Evolutionary conservation across 2,113 vertebrate species (phyloP).

Genomic region (Anser brachyrhynchus): DNA sequence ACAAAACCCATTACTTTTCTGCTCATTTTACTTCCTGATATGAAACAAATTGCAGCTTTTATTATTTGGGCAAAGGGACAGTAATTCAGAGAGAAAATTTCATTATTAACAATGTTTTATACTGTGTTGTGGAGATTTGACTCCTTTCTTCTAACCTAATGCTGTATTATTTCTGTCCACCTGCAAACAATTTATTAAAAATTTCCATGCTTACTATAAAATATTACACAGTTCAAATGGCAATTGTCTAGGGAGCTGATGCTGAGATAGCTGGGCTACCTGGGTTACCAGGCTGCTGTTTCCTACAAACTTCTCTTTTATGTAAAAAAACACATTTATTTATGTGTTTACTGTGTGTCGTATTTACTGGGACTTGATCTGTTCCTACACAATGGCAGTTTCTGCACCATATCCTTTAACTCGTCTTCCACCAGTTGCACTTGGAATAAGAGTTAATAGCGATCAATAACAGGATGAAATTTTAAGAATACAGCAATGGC

Average conservation of each 20-base stretch:
- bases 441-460: background rate
- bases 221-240: background rate
- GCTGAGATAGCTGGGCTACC: background rate
- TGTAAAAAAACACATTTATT: background rate
- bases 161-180: background rate
- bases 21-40: background rate
- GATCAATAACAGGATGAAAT: background rate
- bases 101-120: background rate
- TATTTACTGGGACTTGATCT: background rate
- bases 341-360: background rate
- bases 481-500: background rate
- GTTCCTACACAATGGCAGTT: background rate
- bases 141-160: background rate
- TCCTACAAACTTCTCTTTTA: background rate
- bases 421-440: background rate
- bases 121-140: fast-evolving
- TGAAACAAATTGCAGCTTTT: background rate
- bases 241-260: background rate
- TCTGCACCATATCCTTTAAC: background rate
- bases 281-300: background rate
- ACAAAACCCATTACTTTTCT: background rate
- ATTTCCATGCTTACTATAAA: background rate
- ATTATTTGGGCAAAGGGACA: background rate
- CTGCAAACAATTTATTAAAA: background rate
- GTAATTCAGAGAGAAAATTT: background rate